These are phyloP conservation scores for Pteruthius melanotis DNA, from an alignment of 2,113 vertebrate genomes.

Conservation along the genomic window DNA sequence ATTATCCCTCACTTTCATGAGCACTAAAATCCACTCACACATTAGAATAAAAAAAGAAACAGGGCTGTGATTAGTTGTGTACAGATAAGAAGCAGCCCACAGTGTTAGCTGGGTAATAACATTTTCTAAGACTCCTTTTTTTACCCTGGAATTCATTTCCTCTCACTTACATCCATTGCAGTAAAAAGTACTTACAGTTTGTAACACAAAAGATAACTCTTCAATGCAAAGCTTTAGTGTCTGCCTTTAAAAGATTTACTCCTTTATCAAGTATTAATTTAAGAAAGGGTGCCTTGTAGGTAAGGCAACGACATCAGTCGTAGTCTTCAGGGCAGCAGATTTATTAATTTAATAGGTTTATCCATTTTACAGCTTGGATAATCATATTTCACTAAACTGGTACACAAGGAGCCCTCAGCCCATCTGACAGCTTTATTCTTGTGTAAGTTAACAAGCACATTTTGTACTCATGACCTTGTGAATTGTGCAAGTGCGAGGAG, in stretches of 20 bases:
- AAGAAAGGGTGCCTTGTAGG: constrained; percentile 36
- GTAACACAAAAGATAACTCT: constrained; percentile 34
- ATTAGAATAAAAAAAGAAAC: constrained; percentile 25
- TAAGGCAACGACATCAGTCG: neutral
- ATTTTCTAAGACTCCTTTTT: neutral
- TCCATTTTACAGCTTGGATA: constrained; percentile 53
- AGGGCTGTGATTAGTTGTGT: constrained; percentile 24
- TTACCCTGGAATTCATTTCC: constrained; percentile 29
- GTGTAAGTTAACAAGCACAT: constrained; percentile 65
- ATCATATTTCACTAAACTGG: constrained; percentile 69
- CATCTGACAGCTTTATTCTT: constrained; percentile 70
- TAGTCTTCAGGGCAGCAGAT: constrained; percentile 13
- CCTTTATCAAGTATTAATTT: constrained; percentile 59
- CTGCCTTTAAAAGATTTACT: constrained; percentile 35
- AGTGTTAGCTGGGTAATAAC: neutral
- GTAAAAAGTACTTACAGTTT: constrained; percentile 30
- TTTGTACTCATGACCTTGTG: constrained; percentile 57
- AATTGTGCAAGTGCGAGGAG: constrained; percentile 50
- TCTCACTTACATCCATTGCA: constrained; percentile 16
- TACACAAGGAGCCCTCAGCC: constrained; percentile 57
- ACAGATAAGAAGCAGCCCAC: constrained; percentile 35
- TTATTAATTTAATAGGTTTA: constrained; percentile 42
- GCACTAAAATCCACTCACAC: neutral
- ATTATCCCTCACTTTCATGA: constrained; percentile 50
- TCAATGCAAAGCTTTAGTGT: neutral